phyloP scores from a whole-genome alignment of 2,113 vertebrate species.

The Eulemur rufifrons region DNA sequence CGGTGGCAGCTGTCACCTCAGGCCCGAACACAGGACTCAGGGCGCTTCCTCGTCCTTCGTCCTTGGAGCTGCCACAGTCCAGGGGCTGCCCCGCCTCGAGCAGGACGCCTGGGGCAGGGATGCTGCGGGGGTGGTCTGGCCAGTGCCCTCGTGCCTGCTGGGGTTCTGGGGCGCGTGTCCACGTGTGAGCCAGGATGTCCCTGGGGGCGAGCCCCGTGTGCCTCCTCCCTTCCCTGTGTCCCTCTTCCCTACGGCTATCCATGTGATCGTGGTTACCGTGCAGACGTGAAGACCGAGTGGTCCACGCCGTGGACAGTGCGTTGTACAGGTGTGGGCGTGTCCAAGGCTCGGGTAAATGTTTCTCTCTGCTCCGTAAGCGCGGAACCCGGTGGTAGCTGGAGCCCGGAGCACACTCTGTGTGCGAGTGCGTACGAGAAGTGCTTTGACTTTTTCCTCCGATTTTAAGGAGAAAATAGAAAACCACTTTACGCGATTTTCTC shows the following conservation, averaged over 20 bases:
- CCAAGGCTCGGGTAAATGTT: rapidly evolving
- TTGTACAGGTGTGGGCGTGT: rapidly evolving
- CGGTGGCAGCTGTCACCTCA: neutral
- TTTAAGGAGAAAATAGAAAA: neutral
- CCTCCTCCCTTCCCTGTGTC: neutral
- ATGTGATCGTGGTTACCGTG: rapidly evolving
- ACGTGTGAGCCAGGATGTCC: neutral
- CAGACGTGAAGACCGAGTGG: rapidly evolving
- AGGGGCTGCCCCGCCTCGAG: neutral
- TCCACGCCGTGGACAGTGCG: rapidly evolving
- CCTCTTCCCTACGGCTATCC: neutral
- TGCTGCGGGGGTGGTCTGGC: no score
- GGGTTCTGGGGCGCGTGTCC: neutral
- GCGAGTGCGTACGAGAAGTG: neutral
- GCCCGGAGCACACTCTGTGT: rapidly evolving
- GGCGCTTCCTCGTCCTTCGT: neutral
- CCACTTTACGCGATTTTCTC: neutral
- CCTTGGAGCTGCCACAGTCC: neutral
- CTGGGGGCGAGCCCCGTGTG: neutral
- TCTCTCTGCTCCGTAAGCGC: no score
- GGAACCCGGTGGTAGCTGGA: neutral
- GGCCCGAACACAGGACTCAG: neutral
- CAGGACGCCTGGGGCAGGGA: no score
- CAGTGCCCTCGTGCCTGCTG: neutral
- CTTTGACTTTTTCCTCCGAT: neutral